Percentiles rank a stretch among this genome's conserved stretches.
These are phyloP conservation scores for Silurus aristotelis DNA, from an alignment of 2,797 vertebrate genomes.

Conservation along the genomic window DNA sequence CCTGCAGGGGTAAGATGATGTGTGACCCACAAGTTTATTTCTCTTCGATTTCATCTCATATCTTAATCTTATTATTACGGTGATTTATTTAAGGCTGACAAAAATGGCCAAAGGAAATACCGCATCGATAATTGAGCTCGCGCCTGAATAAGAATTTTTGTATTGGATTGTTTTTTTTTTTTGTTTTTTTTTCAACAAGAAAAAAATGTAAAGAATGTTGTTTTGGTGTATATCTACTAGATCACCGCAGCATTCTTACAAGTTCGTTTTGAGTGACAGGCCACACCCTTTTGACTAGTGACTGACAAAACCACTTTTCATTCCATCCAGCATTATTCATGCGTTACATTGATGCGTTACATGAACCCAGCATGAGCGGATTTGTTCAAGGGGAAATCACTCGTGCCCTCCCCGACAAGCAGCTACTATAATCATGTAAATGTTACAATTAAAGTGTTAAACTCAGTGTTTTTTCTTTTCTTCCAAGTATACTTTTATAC, in stretches of 20 bases:
- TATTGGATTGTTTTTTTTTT: neutral
- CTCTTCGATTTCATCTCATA: neutral
- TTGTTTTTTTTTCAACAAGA: neutral
- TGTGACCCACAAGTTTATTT: neutral
- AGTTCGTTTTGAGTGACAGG: neutral
- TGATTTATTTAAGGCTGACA: neutral
- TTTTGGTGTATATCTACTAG: neutral
- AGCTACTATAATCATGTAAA: too few species aligned
- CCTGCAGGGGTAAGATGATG: constrained; percentile 83
- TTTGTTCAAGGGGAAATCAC: too few species aligned
- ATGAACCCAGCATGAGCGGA: too few species aligned
- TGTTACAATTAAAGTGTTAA: too few species aligned
- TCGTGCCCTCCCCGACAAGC: too few species aligned
- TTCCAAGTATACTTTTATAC: too few species aligned
- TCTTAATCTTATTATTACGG: neutral
- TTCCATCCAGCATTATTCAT: too few species aligned
- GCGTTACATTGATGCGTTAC: too few species aligned
- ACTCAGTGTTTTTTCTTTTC: too few species aligned
- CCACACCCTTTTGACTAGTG: neutral
- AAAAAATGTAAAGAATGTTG: neutral
- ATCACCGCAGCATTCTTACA: neutral
- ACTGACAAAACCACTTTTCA: neutral
- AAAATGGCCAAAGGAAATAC: neutral
- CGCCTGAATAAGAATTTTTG: too few species aligned
- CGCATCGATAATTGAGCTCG: neutral